Base-by-base conservation (phyloP, 2,888 invertebrate species). In the Ametastegia equiseti region DNA sequence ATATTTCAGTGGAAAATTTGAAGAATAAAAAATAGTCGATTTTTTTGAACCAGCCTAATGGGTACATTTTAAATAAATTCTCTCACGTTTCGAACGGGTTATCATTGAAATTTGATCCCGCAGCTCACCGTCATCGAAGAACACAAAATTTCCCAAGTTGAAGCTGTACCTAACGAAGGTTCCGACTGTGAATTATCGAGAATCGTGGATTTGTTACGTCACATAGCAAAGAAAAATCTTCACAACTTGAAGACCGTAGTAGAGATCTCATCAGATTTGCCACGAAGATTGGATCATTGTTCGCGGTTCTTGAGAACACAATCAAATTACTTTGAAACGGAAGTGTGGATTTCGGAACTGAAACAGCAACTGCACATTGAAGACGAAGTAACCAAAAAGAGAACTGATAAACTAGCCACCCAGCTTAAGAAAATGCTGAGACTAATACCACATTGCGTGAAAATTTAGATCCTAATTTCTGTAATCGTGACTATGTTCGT, bases 81-180 rank as follows among this genome's bases (percentile, higher is more conserved):
- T 27, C n/a, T 60, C 15, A 9, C 6, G 27, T 45, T 42, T 45
- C 27, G 54, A 67, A 30, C 13, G 39, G 45, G 23, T 42, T 50
- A 63, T 54, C 7, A 79, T 33, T 50, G 13, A 5, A 33, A 5
- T 23, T 11, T 54, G 19, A 60, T 60, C 11, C 87, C 86, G 23
- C 82, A 89, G 89, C 81, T 84, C 63, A 88, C 86, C 0, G 87
- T 87, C 23, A 81, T 88, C 4, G 81, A 81, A 19, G 84, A 87
- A 47, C 85, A 88, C 36, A 83, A 83, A 7, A 84, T 80, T 42
- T 86, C 83, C 63, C 78, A 81, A 23, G 33, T 27, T 23, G 6
- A 50, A 11, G 60, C 27, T 30, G 60, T 60, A 9, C 19, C 36
- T 19, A 36, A 71, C 4, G 30, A 15, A 15, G n/a, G 81, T 4